A percentile compares a stretch with the other conserved stretches of the same genome.
Conservation (phyloP, 1,140 invertebrate genomes). For the Zophobas atratus region DNA sequence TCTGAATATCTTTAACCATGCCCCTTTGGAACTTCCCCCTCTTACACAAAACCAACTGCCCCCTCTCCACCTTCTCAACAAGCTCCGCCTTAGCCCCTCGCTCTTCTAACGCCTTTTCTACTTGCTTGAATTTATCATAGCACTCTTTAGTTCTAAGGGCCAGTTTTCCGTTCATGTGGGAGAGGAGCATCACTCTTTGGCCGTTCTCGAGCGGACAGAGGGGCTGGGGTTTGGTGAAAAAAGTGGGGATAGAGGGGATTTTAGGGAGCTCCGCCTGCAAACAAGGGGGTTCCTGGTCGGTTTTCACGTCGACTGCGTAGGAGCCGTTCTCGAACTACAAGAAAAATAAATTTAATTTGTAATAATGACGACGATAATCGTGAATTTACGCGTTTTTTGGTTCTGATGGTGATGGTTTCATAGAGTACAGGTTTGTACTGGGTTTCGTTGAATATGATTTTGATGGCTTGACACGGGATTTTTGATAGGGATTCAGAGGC, state of each 20-base stretch:
- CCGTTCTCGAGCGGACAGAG: slow-evolving; percentile 25
- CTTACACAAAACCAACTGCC: slow-evolving; percentile 50
- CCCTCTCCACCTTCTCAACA: slow-evolving; percentile 36
- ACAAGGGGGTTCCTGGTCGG: not conserved
- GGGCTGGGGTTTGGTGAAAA: slow-evolving; percentile 21
- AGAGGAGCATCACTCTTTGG: slow-evolving; percentile 41
- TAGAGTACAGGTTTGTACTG: not conserved
- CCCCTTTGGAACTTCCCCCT: slow-evolving; percentile 35
- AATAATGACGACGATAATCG: not conserved
- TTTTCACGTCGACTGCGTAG: slow-evolving; percentile 1
- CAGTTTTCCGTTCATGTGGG: slow-evolving; percentile 23
- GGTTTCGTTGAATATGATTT: slow-evolving; percentile 10
- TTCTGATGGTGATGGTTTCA: slow-evolving; percentile 10
- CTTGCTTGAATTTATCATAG: slow-evolving; percentile 30
- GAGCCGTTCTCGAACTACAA: slow-evolving; percentile 32
- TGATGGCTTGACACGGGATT: slow-evolving; percentile 32
- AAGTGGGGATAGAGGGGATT: not conserved
- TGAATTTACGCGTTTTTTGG: slow-evolving; percentile 40
- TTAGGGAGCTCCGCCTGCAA: not conserved
- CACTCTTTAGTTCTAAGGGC: slow-evolving; percentile 46
- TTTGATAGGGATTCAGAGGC: slow-evolving; percentile 29
- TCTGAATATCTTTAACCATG: slow-evolving; percentile 20
- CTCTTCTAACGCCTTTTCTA: slow-evolving; percentile 39
- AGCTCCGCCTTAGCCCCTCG: slow-evolving; percentile 23
- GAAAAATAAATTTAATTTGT: slow-evolving; percentile 6